Evolutionary conservation across 1,140 invertebrate genomes (phyloP).

Genomic region (Diorhabda elongata): DNA sequence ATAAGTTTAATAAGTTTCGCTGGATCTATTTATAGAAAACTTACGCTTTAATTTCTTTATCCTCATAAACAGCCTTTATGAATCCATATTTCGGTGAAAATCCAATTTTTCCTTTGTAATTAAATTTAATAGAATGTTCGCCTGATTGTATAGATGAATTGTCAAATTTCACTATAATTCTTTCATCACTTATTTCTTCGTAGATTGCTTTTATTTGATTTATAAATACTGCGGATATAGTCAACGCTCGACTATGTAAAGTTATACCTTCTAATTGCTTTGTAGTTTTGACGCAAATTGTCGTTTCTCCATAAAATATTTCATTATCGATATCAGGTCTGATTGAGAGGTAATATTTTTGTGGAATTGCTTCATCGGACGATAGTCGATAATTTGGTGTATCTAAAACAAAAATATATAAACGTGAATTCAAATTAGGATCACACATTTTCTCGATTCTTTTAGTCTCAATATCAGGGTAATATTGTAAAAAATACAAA

Average conservation of each 20-base stretch:
- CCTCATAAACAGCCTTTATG: constrained; percentile 12
- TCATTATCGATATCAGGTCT: constrained; percentile 24
- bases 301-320: constrained; percentile 23
- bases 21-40: background rate
- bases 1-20: too few relatives aligned
- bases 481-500: too few relatives aligned
- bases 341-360: constrained; percentile 23
- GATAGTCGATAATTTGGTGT: constrained; percentile 9
- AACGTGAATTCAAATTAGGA: background rate
- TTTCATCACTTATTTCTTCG: constrained; percentile 8
- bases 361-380: constrained; percentile 16
- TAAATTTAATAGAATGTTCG: constrained; percentile 15
- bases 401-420: background rate
- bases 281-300: constrained; percentile 16
- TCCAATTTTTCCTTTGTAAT: constrained; percentile 13
- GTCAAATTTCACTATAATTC: constrained; percentile 12
- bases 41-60: constrained; percentile 10
- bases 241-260: constrained; percentile 14
- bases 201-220: constrained; percentile 8
- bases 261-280: constrained; percentile 7
- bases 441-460: too few relatives aligned
- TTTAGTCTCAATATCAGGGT: too few relatives aligned
- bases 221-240: constrained; percentile 16
- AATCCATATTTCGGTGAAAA: constrained; percentile 7
- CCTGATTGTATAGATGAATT: constrained; percentile 20